A percentile compares a stretch with the other conserved stretches of the same genome.
Evolutionary conservation across 2,797 vertebrate genomes (phyloP).

Genomic region (Liparis tanakae): DNA sequence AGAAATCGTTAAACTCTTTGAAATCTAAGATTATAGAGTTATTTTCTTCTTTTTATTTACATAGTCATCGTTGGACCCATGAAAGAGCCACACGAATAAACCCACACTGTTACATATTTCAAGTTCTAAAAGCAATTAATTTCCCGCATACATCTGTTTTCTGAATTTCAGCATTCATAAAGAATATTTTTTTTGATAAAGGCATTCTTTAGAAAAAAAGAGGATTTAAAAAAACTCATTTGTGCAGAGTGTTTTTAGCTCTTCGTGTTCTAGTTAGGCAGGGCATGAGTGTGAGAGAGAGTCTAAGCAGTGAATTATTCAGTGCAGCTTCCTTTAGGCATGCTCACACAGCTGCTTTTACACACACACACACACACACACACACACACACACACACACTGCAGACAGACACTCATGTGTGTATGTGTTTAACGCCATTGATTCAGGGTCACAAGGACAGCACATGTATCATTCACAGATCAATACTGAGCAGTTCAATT

Average conservation of each 20-base stretch:
- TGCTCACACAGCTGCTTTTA: slow-evolving; percentile 53
- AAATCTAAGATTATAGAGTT: no score
- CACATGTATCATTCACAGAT: slow-evolving; percentile 27
- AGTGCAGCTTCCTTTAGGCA: slow-evolving; percentile 68
- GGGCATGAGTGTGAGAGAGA: slow-evolving; percentile 62
- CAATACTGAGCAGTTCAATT: slow-evolving; percentile 38
- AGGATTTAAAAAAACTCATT: no score
- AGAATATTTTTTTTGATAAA: no score
- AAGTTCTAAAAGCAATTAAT: no score
- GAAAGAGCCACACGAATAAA: no score
- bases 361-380: slow-evolving; percentile 19
- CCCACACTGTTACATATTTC: no score
- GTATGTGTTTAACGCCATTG: slow-evolving; percentile 32
- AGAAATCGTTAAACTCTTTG: no score
- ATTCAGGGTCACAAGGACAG: slow-evolving; percentile 30
- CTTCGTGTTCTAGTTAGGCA: slow-evolving; percentile 73
- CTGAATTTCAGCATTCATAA: no score
- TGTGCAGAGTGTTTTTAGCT: slow-evolving; percentile 59
- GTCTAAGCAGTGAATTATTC: slow-evolving; percentile 80
- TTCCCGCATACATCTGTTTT: no score
- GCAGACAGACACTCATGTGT: slow-evolving; percentile 16
- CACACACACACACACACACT: slow-evolving; percentile 8
- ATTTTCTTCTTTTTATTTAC: no score
- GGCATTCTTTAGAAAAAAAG: no score
- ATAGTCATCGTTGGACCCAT: no score